Percentiles rank a stretch among this genome's conserved stretches.
These are phyloP conservation scores for Galaxias olidus DNA, from an alignment of 2,797 vertebrate species.

Conservation along the genomic window DNA sequence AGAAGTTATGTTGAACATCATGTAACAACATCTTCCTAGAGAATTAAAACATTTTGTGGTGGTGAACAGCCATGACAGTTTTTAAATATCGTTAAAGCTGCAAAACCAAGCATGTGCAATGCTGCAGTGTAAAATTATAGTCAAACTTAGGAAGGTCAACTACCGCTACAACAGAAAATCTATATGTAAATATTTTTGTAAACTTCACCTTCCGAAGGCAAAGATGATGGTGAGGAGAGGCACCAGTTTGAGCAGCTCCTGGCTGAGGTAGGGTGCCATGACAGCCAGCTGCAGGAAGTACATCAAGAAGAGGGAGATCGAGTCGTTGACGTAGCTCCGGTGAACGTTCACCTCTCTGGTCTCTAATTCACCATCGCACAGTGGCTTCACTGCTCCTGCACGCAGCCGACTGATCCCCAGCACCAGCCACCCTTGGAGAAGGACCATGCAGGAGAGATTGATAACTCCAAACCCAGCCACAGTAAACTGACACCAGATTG, in stretches of 20 bases:
- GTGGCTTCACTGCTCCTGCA: slow-evolving; percentile 68
- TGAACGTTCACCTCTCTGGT: slow-evolving; percentile 79
- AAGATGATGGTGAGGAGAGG: slow-evolving; percentile 87
- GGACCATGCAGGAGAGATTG: neutral
- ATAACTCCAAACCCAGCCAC: no score
- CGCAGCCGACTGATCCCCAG: slow-evolving; percentile 79
- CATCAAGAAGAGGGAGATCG: slow-evolving; percentile 83
- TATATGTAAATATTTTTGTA: neutral
- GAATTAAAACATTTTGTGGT: no score
- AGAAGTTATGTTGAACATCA: no score
- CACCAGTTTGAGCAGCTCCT: slow-evolving; percentile 86
- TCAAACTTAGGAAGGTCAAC: neutral
- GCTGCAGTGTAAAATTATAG: no score
- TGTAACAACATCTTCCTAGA: no score
- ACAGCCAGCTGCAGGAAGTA: slow-evolving; percentile 90
- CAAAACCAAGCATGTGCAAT: no score
- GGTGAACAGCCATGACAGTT: no score
- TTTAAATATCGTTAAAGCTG: no score
- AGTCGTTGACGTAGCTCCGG: slow-evolving; percentile 79
- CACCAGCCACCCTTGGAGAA: slow-evolving; percentile 80
- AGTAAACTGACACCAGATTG: no score
- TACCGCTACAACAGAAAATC: neutral
- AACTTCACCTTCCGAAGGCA: slow-evolving; percentile 82
- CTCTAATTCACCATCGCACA: slow-evolving; percentile 63
- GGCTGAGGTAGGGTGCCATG: slow-evolving; percentile 85